These are phyloP conservation scores for Syrista parreyssii DNA, from an alignment of 2,888 invertebrate species.

Conservation along the genomic window DNA sequence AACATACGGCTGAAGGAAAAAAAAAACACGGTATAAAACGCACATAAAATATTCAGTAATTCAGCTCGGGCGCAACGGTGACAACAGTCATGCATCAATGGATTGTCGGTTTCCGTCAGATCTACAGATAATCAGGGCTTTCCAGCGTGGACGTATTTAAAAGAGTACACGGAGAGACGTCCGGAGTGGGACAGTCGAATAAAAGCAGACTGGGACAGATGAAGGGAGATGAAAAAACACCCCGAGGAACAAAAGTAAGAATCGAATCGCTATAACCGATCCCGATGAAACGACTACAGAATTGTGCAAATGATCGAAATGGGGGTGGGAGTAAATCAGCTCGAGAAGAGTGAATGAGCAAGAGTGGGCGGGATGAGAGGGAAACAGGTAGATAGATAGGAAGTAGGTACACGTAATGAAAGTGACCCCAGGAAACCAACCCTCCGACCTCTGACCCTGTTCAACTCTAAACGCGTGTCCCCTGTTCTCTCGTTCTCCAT, in stretches of 20 bases:
- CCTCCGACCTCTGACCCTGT: slow-evolving; percentile 20
- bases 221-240: no score
- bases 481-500: not conserved
- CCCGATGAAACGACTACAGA: not conserved
- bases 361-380: no score
- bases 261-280: slow-evolving; percentile 6
- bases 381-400: slow-evolving; percentile 4
- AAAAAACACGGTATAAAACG: slow-evolving; percentile 14
- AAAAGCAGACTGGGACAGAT: slow-evolving; percentile 6
- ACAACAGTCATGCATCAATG: slow-evolving; percentile 50
- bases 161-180: slow-evolving; percentile 13
- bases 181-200: slow-evolving; percentile 5
- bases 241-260: no score
- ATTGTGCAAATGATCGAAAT: slow-evolving; percentile 11
- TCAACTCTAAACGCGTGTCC: slow-evolving; percentile 6
- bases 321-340: slow-evolving; percentile 22
- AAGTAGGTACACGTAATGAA: slow-evolving; percentile 22
- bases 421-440: slow-evolving; percentile 18
- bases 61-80: slow-evolving; percentile 29
- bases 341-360: slow-evolving; percentile 12
- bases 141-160: slow-evolving; percentile 16
- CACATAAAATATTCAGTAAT: slow-evolving; percentile 44
- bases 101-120: slow-evolving; percentile 56
- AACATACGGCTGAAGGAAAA: not conserved
- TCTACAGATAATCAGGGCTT: slow-evolving; percentile 47